These are phyloP conservation scores for Cricetomys ansorgei DNA, from an alignment of 2,113 vertebrate genomes.

Conservation along the genomic window DNA sequence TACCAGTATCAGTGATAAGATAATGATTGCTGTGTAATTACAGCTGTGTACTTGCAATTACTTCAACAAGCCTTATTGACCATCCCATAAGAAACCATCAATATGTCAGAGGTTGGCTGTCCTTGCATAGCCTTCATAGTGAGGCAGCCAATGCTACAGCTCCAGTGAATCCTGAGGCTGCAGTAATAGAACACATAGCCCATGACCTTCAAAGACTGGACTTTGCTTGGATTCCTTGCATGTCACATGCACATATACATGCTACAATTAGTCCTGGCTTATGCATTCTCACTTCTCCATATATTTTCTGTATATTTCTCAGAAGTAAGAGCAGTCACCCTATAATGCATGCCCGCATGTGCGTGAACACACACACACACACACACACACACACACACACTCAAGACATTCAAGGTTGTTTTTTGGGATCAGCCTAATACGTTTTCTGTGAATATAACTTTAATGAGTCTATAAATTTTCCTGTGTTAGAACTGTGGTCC, in stretches of 20 bases:
- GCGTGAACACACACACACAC: neutral
- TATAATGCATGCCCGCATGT: neutral
- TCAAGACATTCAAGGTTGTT: neutral
- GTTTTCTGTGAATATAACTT: neutral
- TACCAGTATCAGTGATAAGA: neutral
- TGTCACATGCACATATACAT: neutral
- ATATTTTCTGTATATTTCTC: neutral
- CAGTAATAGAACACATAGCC: neutral
- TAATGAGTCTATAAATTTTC: neutral
- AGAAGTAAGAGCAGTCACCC: neutral
- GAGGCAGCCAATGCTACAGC: neutral
- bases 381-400: neutral
- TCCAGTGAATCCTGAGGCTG: neutral
- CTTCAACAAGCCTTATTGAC: conserved; percentile 48
- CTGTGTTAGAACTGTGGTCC: neutral
- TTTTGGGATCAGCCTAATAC: neutral
- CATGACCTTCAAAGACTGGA: neutral
- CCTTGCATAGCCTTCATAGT: neutral
- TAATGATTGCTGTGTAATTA: conserved; percentile 53
- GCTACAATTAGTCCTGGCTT: neutral
- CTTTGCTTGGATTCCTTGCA: neutral
- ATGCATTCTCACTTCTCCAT: neutral
- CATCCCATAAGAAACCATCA: conserved; percentile 38
- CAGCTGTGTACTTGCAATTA: conserved; percentile 41
- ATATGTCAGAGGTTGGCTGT: conserved; percentile 3